Evolutionary conservation across 2,797 vertebrate genomes (phyloP).

Genomic region (Anisognathus igniventris): DNA sequence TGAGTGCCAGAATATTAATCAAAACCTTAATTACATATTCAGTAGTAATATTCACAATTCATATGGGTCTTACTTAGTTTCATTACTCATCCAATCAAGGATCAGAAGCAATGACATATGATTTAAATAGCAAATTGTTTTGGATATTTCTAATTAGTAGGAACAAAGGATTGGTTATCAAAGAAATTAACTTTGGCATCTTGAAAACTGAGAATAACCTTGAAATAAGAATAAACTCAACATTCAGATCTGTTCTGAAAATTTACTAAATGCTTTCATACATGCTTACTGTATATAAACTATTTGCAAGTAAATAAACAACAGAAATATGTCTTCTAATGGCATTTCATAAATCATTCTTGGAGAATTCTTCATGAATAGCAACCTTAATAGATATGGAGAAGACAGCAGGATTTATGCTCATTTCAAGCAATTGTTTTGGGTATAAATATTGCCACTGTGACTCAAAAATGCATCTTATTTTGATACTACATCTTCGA

Average conservation of each 20-base stretch:
- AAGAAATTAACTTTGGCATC: not conserved
- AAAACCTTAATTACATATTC: slow-evolving; percentile 53
- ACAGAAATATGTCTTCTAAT: not conserved
- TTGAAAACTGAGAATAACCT: slow-evolving; percentile 47
- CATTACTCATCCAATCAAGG: slow-evolving; percentile 48
- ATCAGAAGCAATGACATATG: slow-evolving; percentile 41
- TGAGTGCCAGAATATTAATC: slow-evolving; percentile 46
- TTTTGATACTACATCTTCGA: not conserved
- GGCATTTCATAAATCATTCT: not conserved
- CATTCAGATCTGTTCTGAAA: not conserved
- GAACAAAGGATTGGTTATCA: slow-evolving; percentile 38
- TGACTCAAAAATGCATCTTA: not conserved
- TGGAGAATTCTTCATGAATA: not conserved
- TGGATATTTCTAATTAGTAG: slow-evolving; percentile 35
- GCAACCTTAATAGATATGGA: not conserved
- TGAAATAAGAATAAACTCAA: slow-evolving; percentile 9
- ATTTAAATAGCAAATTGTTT: slow-evolving; percentile 56
- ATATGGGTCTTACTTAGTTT: slow-evolving; percentile 51
- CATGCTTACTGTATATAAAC: not conserved
- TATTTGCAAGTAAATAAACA: not conserved
- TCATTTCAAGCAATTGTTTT: not conserved
- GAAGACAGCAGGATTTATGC: not conserved
- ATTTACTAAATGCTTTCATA: not conserved
- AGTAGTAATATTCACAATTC: slow-evolving; percentile 38
- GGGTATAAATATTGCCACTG: not conserved